Conservation (phyloP, 2,888 invertebrate genomes). For the Venusia cambrica region DNA sequence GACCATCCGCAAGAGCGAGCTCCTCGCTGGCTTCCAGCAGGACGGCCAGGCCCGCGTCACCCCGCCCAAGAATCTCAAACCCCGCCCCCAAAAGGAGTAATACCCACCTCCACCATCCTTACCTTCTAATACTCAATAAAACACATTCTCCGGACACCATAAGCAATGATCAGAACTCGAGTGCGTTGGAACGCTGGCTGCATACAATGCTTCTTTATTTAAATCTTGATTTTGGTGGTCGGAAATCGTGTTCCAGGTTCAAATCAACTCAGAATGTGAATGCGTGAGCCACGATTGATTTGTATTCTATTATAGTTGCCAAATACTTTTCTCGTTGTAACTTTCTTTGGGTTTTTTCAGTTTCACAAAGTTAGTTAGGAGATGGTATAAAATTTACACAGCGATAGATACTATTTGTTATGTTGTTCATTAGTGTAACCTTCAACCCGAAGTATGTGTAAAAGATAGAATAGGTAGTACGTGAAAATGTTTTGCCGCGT, state of each 20-base stretch:
- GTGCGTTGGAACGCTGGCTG: constrained; percentile 31
- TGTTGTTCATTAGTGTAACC: constrained; percentile 51
- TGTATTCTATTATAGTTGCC: constrained; percentile 76
- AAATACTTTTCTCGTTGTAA: constrained; percentile 69
- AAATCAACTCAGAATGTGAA: constrained; percentile 59
- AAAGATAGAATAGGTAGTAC: constrained; percentile 38
- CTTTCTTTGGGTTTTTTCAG: constrained; percentile 59
- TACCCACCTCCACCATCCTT: constrained; percentile 47
- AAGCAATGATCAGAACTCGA: constrained; percentile 36
- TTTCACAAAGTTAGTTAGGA: constrained; percentile 63
- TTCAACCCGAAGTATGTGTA: constrained; percentile 37
- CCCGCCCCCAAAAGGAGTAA: constrained; percentile 81
- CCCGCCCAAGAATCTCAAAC: constrained; percentile 74
- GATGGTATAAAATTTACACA: constrained; percentile 54
- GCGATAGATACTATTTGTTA: constrained; percentile 70
- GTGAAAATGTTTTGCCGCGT: constrained; percentile 36
- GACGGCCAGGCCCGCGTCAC: constrained; percentile 73
- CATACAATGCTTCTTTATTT: constrained; percentile 31
- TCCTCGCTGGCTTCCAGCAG: constrained; percentile 88
- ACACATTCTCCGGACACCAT: constrained; percentile 53
- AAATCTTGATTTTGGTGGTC: constrained; percentile 54
- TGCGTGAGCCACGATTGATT: constrained; percentile 61
- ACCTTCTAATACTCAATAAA: constrained; percentile 72
- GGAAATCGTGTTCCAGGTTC: constrained; percentile 57
- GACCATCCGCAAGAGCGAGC: constrained; percentile 96